phyloP scores from a whole-genome alignment of 2,888 invertebrate genomes.

The Plebejus anna region DNA sequence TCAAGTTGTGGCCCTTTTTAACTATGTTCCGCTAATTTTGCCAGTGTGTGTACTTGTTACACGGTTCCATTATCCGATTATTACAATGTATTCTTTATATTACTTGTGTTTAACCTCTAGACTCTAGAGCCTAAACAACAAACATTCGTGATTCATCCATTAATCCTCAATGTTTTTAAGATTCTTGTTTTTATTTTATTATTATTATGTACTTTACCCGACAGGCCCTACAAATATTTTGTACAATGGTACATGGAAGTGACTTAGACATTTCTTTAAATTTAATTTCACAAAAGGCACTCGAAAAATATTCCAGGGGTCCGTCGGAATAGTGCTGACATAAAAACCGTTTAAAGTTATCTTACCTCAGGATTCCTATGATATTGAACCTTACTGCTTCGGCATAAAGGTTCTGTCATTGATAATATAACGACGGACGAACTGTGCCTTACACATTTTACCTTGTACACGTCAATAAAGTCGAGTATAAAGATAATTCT shows the following conservation, averaged over 20 bases:
- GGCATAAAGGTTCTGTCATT: neutral
- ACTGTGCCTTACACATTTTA: slow-evolving; percentile 14
- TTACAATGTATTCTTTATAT: too few relatives aligned
- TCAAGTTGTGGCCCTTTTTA: too few relatives aligned
- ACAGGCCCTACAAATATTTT: neutral
- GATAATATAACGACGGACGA: neutral
- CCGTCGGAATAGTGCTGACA: slow-evolving; percentile 16
- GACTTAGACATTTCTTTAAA: neutral
- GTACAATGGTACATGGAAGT: neutral
- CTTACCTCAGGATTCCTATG: neutral
- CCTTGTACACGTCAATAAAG: slow-evolving; percentile 27
- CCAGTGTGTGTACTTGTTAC: too few relatives aligned
- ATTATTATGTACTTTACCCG: neutral
- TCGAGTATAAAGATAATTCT: slow-evolving; percentile 19
- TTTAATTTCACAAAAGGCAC: neutral
- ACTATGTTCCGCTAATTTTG: too few relatives aligned
- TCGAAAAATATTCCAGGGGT: slow-evolving; percentile 11
- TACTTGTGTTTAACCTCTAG: too few relatives aligned
- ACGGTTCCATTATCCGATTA: too few relatives aligned
- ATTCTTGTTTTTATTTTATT: neutral
- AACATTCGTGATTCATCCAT: neutral
- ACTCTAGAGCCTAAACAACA: too few relatives aligned
- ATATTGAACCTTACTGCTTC: neutral
- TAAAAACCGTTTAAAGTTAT: neutral
- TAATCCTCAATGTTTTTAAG: neutral